A percentile compares a stretch with the other conserved stretches of the same genome.
phyloP scores from a whole-genome alignment of 2,888 invertebrate genomes.

The Chromoteleia sp. region DNA sequence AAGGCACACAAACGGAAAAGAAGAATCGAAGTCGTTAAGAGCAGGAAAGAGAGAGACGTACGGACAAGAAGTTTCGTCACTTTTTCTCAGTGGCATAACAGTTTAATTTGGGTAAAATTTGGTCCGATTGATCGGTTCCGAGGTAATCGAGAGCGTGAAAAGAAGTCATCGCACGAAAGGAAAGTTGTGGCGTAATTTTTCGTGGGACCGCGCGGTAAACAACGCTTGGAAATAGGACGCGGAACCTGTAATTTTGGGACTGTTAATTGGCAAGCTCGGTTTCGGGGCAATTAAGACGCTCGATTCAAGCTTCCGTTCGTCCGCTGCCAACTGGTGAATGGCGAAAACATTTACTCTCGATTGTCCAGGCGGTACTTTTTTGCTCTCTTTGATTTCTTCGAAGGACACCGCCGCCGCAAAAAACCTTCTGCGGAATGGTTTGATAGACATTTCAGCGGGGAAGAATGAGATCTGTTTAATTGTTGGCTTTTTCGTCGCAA shows the following conservation, averaged over 20 bases:
- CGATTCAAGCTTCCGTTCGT: conserved; percentile 69
- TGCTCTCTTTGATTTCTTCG: conserved; percentile 66
- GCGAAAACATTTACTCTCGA: conserved; percentile 64
- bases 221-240: conserved; percentile 64
- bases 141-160: conserved; percentile 45
- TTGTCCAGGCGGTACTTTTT: conserved; percentile 63
- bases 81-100: conserved; percentile 28
- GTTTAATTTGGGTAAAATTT: conserved; percentile 51
- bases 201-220: conserved; percentile 52
- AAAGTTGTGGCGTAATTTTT: conserved; percentile 56
- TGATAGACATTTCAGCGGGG: conserved; percentile 67
- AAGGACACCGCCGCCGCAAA: conserved; percentile 59
- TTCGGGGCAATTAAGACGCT: conserved; percentile 71
- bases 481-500: conserved; percentile 67
- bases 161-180: conserved; percentile 27
- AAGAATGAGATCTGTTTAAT: conserved; percentile 67
- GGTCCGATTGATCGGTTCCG: conserved; percentile 42
- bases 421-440: conserved; percentile 59
- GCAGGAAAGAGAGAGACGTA: conserved; percentile 3
- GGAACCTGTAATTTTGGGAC: conserved; percentile 70
- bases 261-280: conserved; percentile 72
- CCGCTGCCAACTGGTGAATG: conserved; percentile 62
- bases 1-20: too few relatives aligned
- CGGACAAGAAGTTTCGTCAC: conserved; percentile 10
- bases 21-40: conserved; percentile 2